These are phyloP conservation scores for Latrodectus elegans DNA, from an alignment of 2,888 invertebrate species.

Conservation along the genomic window DNA sequence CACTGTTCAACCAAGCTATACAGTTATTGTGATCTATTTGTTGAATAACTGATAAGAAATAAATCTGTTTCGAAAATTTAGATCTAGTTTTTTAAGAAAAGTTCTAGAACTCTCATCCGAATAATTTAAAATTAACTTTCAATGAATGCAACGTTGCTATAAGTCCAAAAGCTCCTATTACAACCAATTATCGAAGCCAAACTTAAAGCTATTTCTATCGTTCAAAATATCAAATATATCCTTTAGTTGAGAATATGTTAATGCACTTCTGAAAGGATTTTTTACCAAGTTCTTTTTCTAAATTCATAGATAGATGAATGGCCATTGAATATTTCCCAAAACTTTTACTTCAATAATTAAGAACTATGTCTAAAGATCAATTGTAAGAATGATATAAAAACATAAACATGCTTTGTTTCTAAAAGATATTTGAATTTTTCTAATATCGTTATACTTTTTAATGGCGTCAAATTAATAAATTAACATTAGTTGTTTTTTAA, in stretches of 20 bases:
- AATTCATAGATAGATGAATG: too few species aligned
- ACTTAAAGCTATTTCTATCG: conserved; percentile 42
- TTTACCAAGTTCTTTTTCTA: neutral
- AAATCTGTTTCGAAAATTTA: neutral
- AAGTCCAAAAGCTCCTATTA: conserved; percentile 8
- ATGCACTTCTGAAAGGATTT: conserved; percentile 45
- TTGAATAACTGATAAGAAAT: too few species aligned
- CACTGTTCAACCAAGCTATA: too few species aligned
- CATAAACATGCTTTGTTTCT: too few species aligned
- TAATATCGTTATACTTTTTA: too few species aligned
- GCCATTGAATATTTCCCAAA: too few species aligned
- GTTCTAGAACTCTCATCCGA: neutral
- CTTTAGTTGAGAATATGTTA: conserved; percentile 20
- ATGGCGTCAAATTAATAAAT: too few species aligned
- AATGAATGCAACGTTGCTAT: conserved; percentile 7
- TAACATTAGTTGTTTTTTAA: neutral
- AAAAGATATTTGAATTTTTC: too few species aligned
- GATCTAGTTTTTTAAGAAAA: neutral
- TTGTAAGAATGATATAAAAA: too few species aligned
- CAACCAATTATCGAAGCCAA: conserved; percentile 5
- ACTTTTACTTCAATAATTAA: too few species aligned
- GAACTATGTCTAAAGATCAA: too few species aligned
- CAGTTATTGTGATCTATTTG: too few species aligned
- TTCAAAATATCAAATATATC: conserved; percentile 60
- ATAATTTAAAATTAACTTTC: neutral